These are phyloP conservation scores for Petrocephalus zakoni DNA, from an alignment of 2,113 vertebrate genomes.

Conservation along the genomic window DNA sequence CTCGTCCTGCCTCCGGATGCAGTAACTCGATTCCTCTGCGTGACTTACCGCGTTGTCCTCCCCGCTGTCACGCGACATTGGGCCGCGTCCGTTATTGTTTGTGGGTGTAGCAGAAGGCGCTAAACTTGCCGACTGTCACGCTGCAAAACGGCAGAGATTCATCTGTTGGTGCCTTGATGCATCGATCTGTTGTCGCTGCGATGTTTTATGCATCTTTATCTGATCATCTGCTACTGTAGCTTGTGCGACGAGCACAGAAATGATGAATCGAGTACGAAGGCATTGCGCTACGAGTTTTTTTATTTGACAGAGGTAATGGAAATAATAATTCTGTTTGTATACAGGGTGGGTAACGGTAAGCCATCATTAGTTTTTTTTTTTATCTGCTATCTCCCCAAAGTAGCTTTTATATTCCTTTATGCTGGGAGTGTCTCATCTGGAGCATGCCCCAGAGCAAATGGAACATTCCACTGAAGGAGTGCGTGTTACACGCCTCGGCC, in stretches of 20 bases:
- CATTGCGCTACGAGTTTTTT: neutral
- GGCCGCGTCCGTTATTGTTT: neutral
- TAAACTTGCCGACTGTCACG: neutral
- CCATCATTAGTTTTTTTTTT: neutral
- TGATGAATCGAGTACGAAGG: neutral
- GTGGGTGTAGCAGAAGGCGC: neutral
- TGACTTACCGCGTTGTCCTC: slow-evolving; percentile 15
- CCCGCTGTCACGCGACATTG: neutral
- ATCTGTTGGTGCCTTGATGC: neutral
- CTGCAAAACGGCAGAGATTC: neutral
- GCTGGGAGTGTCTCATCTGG: slow-evolving; percentile 32
- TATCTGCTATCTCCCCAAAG: neutral
- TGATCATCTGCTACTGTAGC: neutral
- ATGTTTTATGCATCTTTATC: neutral
- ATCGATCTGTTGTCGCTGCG: neutral
- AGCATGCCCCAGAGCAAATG: slow-evolving; percentile 27
- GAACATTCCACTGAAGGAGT: slow-evolving; percentile 26
- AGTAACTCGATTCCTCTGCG: slow-evolving; percentile 50
- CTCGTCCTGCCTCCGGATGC: slow-evolving; percentile 47
- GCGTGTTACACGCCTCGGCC: slow-evolving; percentile 48
- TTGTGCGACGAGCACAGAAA: neutral
- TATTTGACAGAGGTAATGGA: neutral
- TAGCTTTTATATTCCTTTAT: neutral
- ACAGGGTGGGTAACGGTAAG: neutral
- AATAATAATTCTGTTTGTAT: neutral